Base-by-base conservation (phyloP, 2,113 vertebrate species). In the Microcebus tavaratra region DNA sequence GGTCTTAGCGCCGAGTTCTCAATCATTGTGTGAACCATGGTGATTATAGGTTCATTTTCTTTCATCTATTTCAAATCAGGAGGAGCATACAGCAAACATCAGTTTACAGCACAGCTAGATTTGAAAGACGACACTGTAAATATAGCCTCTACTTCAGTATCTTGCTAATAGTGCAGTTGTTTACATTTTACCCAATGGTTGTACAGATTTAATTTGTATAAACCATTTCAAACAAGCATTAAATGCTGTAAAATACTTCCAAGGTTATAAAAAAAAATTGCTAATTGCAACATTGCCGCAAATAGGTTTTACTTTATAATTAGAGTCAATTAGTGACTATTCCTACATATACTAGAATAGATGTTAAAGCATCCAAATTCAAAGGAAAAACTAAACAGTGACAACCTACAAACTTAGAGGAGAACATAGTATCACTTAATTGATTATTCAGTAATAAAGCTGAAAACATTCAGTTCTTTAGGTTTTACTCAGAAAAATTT, bases 11-110 rank as follows among this genome's bases (percentile, higher is more conserved):
- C 99, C 84, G 99, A 99, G 99, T 99, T 99, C 99, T 99, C 99
- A 99, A 99, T 99, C 99, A 99, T 99, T 98, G 99, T 99, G 99
- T 99, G 99, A 99, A 99, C 99, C 99, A 99, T 99, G 99, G 99
- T 99, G 99, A 99, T 99, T 98, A 99, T 98, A 98, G 99, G 99
- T 98, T 99, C 99, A 98, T 99, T 99, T 98, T 99, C 99, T 99
- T 99, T 99, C 99, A 99, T 99, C 99, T 99, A 99, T 99, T 99
- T 99, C 99, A 99, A 99, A 99, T 99, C 99, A 98, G 99, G 98
- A 99, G 99, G 99, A 99, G 99, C 99, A 99, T 99, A 99, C 98
- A 99, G 99, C 98, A 99, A 99, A 99, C 98, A 98, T 99, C 99
- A 99, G 99, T 99, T 99, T 98, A 99, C 97, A 99, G 99, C 99